Conservation (phyloP, 2,888 invertebrate genomes). For the Zaprionus bogoriensis region DNA sequence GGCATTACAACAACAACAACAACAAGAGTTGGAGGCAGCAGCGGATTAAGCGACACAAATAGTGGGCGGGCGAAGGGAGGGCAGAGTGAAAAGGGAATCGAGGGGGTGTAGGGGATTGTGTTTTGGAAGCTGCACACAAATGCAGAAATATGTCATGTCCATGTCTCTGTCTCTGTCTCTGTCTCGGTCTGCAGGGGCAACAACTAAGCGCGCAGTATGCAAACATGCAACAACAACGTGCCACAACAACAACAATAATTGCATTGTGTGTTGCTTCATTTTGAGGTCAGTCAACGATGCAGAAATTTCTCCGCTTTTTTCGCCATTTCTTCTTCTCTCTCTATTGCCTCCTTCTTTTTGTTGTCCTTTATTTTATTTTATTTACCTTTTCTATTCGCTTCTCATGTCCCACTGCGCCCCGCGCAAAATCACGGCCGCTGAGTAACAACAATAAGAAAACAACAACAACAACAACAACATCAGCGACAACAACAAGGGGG, state of each 20-base stretch:
- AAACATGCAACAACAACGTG: not conserved
- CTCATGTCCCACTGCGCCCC: not conserved
- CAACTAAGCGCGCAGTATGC: conserved; percentile 2
- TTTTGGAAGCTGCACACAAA: conserved; percentile 14
- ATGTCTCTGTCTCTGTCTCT: conserved; percentile 3
- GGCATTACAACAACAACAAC: conserved; percentile 55
- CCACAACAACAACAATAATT: not conserved
- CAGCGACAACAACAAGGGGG: not conserved
- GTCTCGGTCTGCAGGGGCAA: no score
- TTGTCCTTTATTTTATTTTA: conserved; percentile 3
- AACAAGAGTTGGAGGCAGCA: conserved; percentile 10
- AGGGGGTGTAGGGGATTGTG: not conserved
- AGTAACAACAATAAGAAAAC: conserved; percentile 25
- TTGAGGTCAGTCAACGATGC: conserved; percentile 18
- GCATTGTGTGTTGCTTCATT: conserved; percentile 24
- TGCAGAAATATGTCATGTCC: conserved; percentile 34
- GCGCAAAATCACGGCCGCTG: conserved; percentile 34
- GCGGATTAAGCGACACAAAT: conserved; percentile 40
- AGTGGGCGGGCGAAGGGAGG: not conserved
- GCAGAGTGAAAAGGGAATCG: not conserved
- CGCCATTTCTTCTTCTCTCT: not conserved
- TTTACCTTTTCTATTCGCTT: conserved; percentile 5
- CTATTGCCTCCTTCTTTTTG: not conserved
- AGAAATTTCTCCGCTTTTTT: conserved; percentile 10
- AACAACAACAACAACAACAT: no score